These are phyloP conservation scores for Pseudopodoces humilis DNA, from an alignment of 2,113 vertebrate species.

Conservation along the genomic window DNA sequence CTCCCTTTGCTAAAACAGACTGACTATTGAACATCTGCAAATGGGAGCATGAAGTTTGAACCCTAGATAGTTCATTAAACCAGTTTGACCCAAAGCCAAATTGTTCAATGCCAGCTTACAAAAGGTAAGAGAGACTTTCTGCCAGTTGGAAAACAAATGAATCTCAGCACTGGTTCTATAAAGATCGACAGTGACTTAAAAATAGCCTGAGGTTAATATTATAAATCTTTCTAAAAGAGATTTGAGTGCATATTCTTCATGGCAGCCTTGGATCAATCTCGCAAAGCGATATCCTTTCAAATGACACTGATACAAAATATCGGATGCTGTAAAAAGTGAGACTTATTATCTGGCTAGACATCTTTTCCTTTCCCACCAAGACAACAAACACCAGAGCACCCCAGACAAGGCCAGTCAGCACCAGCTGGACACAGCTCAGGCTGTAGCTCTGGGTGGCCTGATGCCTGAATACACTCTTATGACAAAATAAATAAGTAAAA, in stretches of 20 bases:
- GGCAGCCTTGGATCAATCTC: conserved; percentile 74
- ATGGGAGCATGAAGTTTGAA: conserved; percentile 57
- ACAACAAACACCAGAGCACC: neutral
- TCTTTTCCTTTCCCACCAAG: neutral
- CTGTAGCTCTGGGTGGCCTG: neutral
- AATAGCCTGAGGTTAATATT: conserved; percentile 82
- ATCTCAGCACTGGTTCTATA: conserved; percentile 74
- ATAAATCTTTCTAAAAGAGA: conserved; percentile 83
- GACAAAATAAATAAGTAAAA: neutral
- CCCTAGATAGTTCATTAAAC: conserved; percentile 68
- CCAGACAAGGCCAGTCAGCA: neutral
- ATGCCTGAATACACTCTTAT: neutral
- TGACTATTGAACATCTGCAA: conserved; percentile 57
- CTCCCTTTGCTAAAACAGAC: conserved; percentile 56
- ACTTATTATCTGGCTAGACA: conserved; percentile 28
- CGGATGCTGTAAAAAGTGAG: conserved; percentile 56
- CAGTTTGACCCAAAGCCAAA: conserved; percentile 74
- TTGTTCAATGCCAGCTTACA: conserved; percentile 75
- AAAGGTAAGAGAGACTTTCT: conserved; percentile 75
- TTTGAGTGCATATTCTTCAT: conserved; percentile 80
- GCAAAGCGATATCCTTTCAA: conserved; percentile 71
- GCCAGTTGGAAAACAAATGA: conserved; percentile 78
- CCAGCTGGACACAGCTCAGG: neutral
- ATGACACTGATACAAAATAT: conserved; percentile 69
- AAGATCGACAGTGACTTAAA: conserved; percentile 77